Conservation (phyloP, 2,797 vertebrate genomes). For the Sebastes jordani region DNA sequence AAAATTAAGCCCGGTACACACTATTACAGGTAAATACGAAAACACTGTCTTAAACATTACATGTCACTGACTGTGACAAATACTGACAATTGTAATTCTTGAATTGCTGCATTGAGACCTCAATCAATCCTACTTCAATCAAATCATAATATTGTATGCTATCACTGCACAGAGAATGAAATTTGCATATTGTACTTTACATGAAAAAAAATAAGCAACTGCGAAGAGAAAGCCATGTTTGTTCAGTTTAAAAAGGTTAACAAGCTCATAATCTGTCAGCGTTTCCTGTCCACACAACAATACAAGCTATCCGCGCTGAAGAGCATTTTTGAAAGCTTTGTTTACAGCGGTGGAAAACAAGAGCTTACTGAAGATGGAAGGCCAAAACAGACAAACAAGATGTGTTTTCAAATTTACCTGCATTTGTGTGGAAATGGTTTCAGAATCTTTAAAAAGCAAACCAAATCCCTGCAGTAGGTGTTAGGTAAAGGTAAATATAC, state of each 20-base stretch:
- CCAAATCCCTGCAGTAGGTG: slow-evolving; percentile 12
- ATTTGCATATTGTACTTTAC: neutral
- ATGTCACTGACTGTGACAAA: neutral
- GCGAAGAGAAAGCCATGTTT: neutral
- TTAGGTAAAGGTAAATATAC: neutral
- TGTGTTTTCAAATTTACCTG: slow-evolving; percentile 5
- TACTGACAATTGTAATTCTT: neutral
- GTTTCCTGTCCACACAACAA: neutral
- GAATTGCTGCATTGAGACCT: neutral
- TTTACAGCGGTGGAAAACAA: neutral
- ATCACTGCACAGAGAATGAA: neutral
- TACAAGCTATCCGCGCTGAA: neutral
- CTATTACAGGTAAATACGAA: neutral
- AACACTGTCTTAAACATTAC: neutral
- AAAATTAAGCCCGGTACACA: neutral
- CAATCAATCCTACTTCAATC: neutral
- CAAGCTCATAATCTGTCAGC: neutral
- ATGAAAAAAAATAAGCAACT: neutral
- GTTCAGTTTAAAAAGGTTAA: neutral
- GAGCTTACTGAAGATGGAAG: neutral
- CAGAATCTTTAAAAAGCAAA: slow-evolving; percentile 13
- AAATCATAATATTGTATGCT: neutral
- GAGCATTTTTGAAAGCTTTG: slow-evolving; percentile 2
- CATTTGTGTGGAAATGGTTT: slow-evolving; percentile 10
- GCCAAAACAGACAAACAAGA: neutral